These are phyloP conservation scores for Pelodiscus sinensis DNA, from an alignment of 2,113 vertebrate species.

Conservation along the genomic window DNA sequence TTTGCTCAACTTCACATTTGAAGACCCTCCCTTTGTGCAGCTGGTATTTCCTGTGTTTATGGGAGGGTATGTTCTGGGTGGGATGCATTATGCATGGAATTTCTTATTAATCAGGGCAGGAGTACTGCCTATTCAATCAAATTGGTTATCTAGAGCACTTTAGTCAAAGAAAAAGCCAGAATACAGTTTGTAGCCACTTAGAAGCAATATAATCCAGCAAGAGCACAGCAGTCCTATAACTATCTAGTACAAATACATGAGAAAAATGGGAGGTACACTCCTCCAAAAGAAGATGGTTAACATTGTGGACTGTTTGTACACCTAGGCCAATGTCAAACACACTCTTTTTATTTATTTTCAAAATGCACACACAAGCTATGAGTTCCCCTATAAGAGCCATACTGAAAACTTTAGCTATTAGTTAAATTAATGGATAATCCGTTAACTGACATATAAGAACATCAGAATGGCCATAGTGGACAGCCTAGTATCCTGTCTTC, in stretches of 20 bases:
- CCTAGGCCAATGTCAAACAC: slow-evolving; percentile 79
- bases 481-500: too few species aligned
- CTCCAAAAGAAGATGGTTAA: slow-evolving; percentile 98
- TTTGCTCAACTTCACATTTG: slow-evolving; percentile 98
- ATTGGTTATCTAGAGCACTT: slow-evolving; percentile 97
- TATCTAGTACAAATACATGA: too few species aligned
- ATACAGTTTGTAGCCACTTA: slow-evolving; percentile 99
- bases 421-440: slow-evolving; percentile 81
- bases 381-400: slow-evolving; percentile 80
- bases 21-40: slow-evolving; percentile 96
- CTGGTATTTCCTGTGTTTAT: slow-evolving; percentile 97
- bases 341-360: slow-evolving; percentile 76
- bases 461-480: too few species aligned
- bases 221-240: too few species aligned
- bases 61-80: slow-evolving; percentile 98
- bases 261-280: slow-evolving; percentile 88
- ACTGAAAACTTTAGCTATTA: slow-evolving; percentile 83
- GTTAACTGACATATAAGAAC: slow-evolving; percentile 58
- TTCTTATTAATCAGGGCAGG: slow-evolving; percentile 99
- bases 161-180: slow-evolving; percentile 99
- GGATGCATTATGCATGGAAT: slow-evolving; percentile 98
- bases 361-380: slow-evolving; percentile 76
- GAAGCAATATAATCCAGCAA: slow-evolving; percentile 31
- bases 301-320: slow-evolving; percentile 14
- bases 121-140: slow-evolving; percentile 99